A percentile compares a stretch with the other conserved stretches of the same genome.
These are phyloP conservation scores for Microtus pennsylvanicus DNA, from an alignment of 2,113 vertebrate species.

Conservation along the genomic window DNA sequence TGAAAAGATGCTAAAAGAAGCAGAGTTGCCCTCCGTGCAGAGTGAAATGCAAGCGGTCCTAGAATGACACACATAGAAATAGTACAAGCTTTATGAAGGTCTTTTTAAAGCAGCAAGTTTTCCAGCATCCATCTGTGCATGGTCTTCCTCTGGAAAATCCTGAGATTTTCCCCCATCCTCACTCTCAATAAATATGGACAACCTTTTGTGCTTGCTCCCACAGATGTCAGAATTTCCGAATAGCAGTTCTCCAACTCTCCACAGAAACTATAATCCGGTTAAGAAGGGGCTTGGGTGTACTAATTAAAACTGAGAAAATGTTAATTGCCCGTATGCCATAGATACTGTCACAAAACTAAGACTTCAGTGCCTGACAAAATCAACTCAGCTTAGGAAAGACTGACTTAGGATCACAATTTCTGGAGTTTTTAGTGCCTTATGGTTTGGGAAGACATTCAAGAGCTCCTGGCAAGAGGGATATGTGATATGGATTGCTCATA, in stretches of 20 bases:
- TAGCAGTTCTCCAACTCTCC: not conserved
- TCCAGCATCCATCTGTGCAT: not conserved
- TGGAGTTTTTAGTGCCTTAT: not conserved
- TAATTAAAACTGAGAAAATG: conserved; percentile 8
- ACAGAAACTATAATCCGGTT: not conserved
- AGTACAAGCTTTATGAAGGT: not conserved
- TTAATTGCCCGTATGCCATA: not conserved
- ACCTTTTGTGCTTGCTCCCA: not conserved
- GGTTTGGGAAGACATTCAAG: not conserved
- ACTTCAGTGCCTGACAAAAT: not conserved
- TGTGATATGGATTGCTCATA: not conserved
- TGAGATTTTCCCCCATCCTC: not conserved
- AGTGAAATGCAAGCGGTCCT: not conserved
- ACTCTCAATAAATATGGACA: not conserved
- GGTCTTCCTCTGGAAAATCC: not conserved
- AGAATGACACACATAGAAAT: not conserved
- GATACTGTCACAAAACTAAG: not conserved
- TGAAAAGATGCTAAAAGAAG: not conserved
- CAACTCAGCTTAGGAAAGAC: not conserved
- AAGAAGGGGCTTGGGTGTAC: not conserved
- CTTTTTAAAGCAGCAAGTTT: not conserved
- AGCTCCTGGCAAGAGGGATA: not conserved
- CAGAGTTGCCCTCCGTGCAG: not conserved
- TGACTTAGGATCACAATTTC: not conserved
- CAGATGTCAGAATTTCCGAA: not conserved